phyloP scores from a whole-genome alignment of 2,797 vertebrate species.

The Periparus ater region DNA sequence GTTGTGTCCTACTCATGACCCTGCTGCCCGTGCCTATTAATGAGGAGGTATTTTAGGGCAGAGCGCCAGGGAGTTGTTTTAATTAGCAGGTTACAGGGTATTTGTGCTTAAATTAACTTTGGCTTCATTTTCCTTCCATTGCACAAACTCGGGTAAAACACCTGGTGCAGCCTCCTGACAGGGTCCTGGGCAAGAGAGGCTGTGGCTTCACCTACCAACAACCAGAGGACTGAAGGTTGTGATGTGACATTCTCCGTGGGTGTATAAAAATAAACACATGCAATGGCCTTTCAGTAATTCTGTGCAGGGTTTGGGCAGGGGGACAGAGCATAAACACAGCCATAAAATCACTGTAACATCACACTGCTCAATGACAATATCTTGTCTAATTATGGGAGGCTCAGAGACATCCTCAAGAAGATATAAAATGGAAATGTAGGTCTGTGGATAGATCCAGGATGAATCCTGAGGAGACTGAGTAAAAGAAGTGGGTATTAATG shows the following conservation, averaged over 20 bases:
- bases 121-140: conserved; percentile 5
- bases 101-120: conserved; percentile 66
- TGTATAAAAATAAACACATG: neutral
- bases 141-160: neutral
- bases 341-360: conserved; percentile 3
- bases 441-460: neutral
- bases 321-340: neutral
- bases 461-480: neutral
- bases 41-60: conserved; percentile 28
- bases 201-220: neutral
- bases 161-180: neutral
- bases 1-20: conserved; percentile 53
- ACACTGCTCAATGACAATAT: neutral
- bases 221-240: neutral
- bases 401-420: neutral
- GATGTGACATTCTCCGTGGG: neutral
- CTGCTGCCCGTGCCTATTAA: neutral
- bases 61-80: conserved; percentile 32
- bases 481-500: neutral
- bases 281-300: neutral
- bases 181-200: neutral
- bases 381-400: neutral
- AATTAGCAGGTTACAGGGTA: conserved; percentile 67
- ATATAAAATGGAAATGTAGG: neutral
- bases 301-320: neutral